Evolutionary conservation across 2,888 invertebrate genomes (phyloP).

Genomic region (Deroplatys truncata): DNA sequence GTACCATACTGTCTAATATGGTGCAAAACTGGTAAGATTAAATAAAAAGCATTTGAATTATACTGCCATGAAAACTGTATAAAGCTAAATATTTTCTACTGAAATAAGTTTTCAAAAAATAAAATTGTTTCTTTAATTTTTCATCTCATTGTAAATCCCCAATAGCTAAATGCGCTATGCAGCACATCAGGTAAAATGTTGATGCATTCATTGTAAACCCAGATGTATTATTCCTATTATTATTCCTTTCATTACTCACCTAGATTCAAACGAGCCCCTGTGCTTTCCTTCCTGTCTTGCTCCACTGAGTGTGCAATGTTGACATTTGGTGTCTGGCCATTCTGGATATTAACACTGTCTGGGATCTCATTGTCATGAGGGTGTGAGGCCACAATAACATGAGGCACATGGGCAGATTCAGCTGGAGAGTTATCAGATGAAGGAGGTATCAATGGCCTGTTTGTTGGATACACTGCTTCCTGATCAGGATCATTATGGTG

Average conservation of each 20-base stretch:
- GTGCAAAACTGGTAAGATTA: too few species aligned
- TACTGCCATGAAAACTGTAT: too few species aligned
- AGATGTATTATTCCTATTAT: too few species aligned
- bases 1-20: too few species aligned
- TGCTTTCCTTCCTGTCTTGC: conserved; percentile 41
- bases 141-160: too few species aligned
- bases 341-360: conserved; percentile 40
- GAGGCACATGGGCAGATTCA: conserved; percentile 20
- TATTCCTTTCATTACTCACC: conserved; percentile 41
- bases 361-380: conserved; percentile 77
- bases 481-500: background rate
- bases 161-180: too few species aligned
- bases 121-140: too few species aligned
- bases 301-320: conserved; percentile 54
- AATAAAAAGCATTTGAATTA: too few species aligned
- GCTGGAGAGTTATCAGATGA: conserved; percentile 13
- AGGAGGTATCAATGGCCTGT: background rate
- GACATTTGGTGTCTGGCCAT: conserved; percentile 47
- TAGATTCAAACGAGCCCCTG: conserved; percentile 67
- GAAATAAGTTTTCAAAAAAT: too few species aligned
- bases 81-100: too few species aligned
- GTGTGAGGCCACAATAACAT: conserved; percentile 47
- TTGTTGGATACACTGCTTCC: conserved; percentile 13
- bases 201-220: too few species aligned
- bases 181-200: too few species aligned